Conservation (phyloP, 2,888 invertebrate species). For the Drosophila subsilvestris region DNA sequence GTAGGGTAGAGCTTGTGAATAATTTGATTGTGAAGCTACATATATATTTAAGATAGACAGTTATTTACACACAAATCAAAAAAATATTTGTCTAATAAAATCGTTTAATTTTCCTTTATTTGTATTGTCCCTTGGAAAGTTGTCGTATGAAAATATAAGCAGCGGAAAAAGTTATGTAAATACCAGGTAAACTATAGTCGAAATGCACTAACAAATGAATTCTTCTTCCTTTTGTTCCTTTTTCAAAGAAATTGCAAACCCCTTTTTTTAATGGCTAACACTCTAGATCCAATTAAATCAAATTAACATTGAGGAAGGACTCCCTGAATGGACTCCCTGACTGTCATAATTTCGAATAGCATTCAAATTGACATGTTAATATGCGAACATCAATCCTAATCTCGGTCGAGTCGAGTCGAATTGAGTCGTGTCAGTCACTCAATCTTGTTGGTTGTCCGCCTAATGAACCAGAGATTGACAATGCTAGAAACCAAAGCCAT, state of each 20-base stretch:
- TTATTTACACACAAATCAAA: too few species aligned
- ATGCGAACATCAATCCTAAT: conserved; percentile 67
- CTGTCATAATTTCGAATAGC: conserved; percentile 6
- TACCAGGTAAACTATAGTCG: conserved; percentile 2
- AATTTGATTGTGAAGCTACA: too few species aligned
- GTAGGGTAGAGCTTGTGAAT: neutral
- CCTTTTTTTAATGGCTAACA: conserved; percentile 7
- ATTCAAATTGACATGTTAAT: conserved; percentile 51
- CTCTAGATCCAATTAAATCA: conserved; percentile 12
- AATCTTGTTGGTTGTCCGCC: conserved; percentile 33
- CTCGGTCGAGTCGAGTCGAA: conserved; percentile 34
- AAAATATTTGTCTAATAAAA: too few species aligned
- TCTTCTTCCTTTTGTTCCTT: neutral
- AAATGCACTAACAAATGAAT: neutral
- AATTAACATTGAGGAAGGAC: conserved; percentile 1
- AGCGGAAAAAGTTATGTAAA: too few species aligned
- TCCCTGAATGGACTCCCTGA: neutral
- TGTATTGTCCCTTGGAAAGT: neutral
- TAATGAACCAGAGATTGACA: conserved; percentile 51
- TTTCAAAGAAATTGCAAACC: neutral
- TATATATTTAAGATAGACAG: too few species aligned
- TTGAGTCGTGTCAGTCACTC: conserved; percentile 29
- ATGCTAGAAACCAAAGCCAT: conserved; percentile 22
- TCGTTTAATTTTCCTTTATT: neutral
- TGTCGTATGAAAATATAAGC: too few species aligned